A percentile compares a stretch with the other conserved stretches of the same genome.
Evolutionary conservation across 2,113 vertebrate species (phyloP).

Genomic region (Dasyurus viverrinus): DNA sequence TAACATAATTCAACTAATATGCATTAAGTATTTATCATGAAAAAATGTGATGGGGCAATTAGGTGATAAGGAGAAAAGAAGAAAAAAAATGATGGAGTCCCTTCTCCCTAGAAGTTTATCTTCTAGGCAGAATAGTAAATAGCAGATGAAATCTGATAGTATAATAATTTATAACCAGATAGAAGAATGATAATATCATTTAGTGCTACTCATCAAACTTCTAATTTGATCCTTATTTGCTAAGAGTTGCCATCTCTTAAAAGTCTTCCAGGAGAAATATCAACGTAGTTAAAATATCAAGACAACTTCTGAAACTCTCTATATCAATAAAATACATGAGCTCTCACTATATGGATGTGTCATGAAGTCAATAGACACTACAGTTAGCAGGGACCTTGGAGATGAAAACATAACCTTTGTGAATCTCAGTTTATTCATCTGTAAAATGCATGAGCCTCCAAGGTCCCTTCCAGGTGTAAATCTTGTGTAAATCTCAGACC

Average conservation of each 20-base stretch:
- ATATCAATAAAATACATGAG: constrained; percentile 29
- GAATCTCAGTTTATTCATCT: not conserved
- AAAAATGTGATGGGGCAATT: not conserved
- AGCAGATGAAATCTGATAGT: not conserved
- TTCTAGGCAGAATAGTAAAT: not conserved
- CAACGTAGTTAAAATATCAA: not conserved
- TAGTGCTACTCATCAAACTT: not conserved
- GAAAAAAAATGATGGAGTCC: not conserved
- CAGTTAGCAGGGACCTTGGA: not conserved
- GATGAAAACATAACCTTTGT: not conserved
- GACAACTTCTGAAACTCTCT: constrained; percentile 12
- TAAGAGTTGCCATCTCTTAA: not conserved
- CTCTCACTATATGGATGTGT: not conserved
- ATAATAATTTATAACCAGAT: not conserved
- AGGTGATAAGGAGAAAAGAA: not conserved
- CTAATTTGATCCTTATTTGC: not conserved
- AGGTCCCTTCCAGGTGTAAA: not conserved
- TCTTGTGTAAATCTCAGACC: not conserved
- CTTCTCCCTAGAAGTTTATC: not conserved
- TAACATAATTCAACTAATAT: constrained; percentile 4
- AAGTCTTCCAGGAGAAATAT: not conserved
- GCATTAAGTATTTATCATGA: not conserved
- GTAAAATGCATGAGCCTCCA: not conserved
- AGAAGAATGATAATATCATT: not conserved
- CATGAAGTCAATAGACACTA: not conserved